These are phyloP conservation scores for Scatophagus argus DNA, from an alignment of 2,113 vertebrate species.

Conservation along the genomic window DNA sequence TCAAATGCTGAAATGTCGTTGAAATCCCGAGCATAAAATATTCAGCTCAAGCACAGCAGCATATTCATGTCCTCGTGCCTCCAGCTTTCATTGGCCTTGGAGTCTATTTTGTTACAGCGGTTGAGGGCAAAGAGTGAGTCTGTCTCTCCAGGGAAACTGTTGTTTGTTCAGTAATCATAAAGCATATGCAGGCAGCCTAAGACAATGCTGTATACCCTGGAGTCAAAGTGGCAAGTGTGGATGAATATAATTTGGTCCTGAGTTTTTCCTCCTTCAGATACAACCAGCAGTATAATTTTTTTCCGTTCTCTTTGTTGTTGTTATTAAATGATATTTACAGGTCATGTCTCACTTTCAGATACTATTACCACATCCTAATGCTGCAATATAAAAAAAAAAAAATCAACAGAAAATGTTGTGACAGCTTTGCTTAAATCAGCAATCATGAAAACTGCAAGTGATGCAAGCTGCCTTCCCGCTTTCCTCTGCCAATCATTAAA, in stretches of 20 bases:
- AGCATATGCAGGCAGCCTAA: constrained; percentile 15
- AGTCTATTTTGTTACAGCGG: constrained; percentile 22
- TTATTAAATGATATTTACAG: constrained; percentile 29
- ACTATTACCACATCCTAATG: constrained; percentile 23
- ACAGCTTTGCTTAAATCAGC: constrained; percentile 57
- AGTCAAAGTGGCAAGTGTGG: constrained; percentile 1
- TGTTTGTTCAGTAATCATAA: constrained; percentile 38
- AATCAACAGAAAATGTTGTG: constrained; percentile 7
- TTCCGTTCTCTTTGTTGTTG: constrained; percentile 14
- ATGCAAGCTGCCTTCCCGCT: constrained; percentile 32
- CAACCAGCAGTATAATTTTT: constrained; percentile 16
- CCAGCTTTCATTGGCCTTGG: constrained; percentile 8
- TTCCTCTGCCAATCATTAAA: constrained; percentile 55
- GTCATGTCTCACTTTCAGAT: constrained; percentile 22
- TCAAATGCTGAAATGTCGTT: background rate
- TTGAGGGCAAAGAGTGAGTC: constrained; percentile 8
- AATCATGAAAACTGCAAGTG: constrained; percentile 16
- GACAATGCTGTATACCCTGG: background rate
- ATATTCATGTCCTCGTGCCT: constrained; percentile 9
- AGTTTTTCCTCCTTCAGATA: background rate
- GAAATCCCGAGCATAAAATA: background rate
- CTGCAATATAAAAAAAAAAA: constrained; percentile 41
- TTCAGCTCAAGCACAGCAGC: too few species aligned
- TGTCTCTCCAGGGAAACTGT: background rate
- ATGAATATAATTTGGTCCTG: background rate